Percentiles rank a stretch among this genome's conserved stretches.
Evolutionary conservation across 2,113 vertebrate genomes (phyloP).

Genomic region (Donacobius atricapilla): DNA sequence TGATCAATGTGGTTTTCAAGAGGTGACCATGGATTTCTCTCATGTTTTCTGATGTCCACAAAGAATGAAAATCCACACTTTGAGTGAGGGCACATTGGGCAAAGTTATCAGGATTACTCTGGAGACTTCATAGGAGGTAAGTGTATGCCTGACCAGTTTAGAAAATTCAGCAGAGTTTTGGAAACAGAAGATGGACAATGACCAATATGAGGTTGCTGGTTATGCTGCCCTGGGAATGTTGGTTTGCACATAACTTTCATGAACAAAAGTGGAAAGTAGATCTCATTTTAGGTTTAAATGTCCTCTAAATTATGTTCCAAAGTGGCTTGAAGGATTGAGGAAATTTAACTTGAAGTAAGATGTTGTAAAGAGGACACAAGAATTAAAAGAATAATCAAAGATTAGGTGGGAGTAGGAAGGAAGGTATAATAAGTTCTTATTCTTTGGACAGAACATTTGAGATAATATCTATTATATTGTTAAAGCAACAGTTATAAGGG

Average conservation of each 20-base stretch:
- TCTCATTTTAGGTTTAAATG: not conserved
- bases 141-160: not conserved
- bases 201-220: not conserved
- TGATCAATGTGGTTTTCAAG: fast-evolving
- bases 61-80: not conserved
- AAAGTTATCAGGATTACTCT: not conserved
- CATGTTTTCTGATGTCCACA: not conserved
- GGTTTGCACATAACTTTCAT: not conserved
- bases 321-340: not conserved
- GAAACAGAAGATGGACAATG: not conserved
- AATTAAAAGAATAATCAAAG: not conserved
- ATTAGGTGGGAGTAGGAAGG: not conserved
- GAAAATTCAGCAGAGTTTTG: not conserved
- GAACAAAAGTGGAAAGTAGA: not conserved
- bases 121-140: not conserved
- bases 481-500: not conserved
- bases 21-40: not conserved
- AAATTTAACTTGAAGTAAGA: not conserved
- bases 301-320: not conserved
- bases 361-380: not conserved
- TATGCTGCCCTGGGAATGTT: not conserved
- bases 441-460: not conserved
- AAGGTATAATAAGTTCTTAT: not conserved
- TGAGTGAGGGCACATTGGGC: not conserved
- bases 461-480: not conserved